These are phyloP conservation scores for Tangara arthus DNA, from an alignment of 2,797 vertebrate genomes.

Conservation along the genomic window DNA sequence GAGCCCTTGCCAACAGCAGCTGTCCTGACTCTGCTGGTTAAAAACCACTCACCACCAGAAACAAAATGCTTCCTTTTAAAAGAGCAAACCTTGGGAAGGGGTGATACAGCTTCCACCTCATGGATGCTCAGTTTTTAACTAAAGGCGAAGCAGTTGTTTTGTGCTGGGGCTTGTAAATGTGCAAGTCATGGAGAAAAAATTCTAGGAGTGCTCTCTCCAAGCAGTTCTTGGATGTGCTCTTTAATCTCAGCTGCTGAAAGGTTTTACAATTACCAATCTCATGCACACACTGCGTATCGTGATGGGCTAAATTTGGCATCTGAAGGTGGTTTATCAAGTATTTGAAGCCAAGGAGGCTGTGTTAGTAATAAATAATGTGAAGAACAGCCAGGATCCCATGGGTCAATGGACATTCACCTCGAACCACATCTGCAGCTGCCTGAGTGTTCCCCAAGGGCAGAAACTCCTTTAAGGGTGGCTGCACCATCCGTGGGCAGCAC, in stretches of 20 bases:
- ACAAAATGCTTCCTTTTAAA: neutral
- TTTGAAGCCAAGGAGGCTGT: neutral
- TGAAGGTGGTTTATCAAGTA: neutral
- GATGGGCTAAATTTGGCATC: neutral
- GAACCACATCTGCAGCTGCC: neutral
- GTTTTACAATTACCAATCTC: neutral
- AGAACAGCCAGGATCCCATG: neutral
- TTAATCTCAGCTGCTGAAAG: neutral
- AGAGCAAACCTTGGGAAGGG: neutral
- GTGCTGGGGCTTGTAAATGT: neutral
- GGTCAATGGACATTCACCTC: neutral
- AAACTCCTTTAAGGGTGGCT: neutral
- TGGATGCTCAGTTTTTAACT: neutral
- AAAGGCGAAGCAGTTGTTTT: neutral
- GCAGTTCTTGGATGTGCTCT: neutral
- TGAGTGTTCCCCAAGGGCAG: neutral
- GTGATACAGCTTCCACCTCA: neutral
- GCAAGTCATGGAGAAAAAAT: neutral
- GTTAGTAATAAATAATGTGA: neutral
- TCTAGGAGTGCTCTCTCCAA: neutral
- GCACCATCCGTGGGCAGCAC: neutral
- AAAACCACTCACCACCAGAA: neutral
- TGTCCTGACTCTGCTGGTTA: neutral
- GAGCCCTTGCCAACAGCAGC: neutral
- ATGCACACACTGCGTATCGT: accelerated